A percentile compares a stretch with the other conserved stretches of the same genome.
phyloP scores from a whole-genome alignment of 1,140 invertebrate species.

The Bactericera cockerelli region DNA sequence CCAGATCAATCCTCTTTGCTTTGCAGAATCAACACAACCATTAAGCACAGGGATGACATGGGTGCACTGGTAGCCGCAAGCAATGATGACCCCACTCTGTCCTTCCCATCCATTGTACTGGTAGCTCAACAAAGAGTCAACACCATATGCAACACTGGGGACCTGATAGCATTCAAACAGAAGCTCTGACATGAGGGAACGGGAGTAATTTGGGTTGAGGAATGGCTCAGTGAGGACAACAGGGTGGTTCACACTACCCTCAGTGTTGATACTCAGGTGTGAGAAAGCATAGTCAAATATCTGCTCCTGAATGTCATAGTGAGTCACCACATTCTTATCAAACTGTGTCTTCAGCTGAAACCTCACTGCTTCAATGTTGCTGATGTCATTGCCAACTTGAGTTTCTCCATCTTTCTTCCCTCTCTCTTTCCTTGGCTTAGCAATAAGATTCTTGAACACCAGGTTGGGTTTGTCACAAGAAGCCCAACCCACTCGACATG shows the following conservation, averaged over 20 bases:
- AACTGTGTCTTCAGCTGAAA: slow-evolving; percentile 81
- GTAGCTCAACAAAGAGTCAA: slow-evolving; percentile 74
- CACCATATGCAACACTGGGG: slow-evolving; percentile 68
- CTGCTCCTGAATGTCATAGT: slow-evolving; percentile 85
- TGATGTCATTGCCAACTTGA: slow-evolving; percentile 86
- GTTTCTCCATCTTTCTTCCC: slow-evolving; percentile 63
- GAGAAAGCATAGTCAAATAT: slow-evolving; percentile 83
- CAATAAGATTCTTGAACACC: slow-evolving; percentile 79
- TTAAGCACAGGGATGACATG: slow-evolving; percentile 69
- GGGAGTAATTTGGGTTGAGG: slow-evolving; percentile 78
- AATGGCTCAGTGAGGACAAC: slow-evolving; percentile 79
- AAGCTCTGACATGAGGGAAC: slow-evolving; percentile 79
- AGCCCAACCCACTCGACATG: slow-evolving; percentile 77
- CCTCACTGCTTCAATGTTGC: slow-evolving; percentile 79
- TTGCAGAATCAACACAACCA: slow-evolving; percentile 50
- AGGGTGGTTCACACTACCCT: slow-evolving; percentile 63
- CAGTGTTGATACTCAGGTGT: slow-evolving; percentile 72
- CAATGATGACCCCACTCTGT: slow-evolving; percentile 54
- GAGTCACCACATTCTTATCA: slow-evolving; percentile 83
- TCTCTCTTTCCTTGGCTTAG: slow-evolving; percentile 71
- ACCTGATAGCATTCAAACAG: slow-evolving; percentile 87
- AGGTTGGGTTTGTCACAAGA: slow-evolving; percentile 54
- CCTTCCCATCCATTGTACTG: slow-evolving; percentile 43
- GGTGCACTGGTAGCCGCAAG: slow-evolving; percentile 71
- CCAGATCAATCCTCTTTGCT: slow-evolving; percentile 66